Evolutionary conservation across 2,797 vertebrate genomes (phyloP), one percentile per base, ranked within the genome.

Genomic region (Tinamus major): DNA sequence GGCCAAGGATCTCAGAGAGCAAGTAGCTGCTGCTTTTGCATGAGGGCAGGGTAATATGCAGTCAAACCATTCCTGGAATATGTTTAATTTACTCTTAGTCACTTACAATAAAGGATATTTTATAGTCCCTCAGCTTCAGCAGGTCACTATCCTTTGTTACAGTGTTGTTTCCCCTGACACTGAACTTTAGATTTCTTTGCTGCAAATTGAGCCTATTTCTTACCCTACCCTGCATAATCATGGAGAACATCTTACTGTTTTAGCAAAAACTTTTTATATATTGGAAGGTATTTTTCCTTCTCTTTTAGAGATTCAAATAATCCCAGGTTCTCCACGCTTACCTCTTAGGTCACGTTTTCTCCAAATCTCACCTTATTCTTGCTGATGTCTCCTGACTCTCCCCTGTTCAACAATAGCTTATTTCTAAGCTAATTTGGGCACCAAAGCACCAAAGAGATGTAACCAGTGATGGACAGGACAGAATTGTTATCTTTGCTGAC

Each of bases 201-300:
- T 76, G 56, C 29, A 51, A 18, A 33, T 48, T 26, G 21, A 69
- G 24, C 24, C 33, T 63, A 0, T 81, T 93, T 83, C 63, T 75
- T 71, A 18, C 65, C 6, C 4, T 70, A 19, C 10, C 39, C 31
- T 1, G 5, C 10, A 21, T 3, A 37, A 26, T 49, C 23, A 7
- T 26, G 8, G 46, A 59, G 23, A 65, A 9, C 24, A 20, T 29
- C 21, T 71, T 58, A n/a, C 8, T 68, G 24, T 5, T 71, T 18
- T 75, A 56, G 7, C 3, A 7, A 1, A 18, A n/a, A n/a, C 15
- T 7, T 51, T 79, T 79, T 33, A 4, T 41, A 0, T 61, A 26
- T 82, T 59, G 41, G 41, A 79, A 85, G 27, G 41, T 8, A 16
- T 3, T 0, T 21, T 29, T 6, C 88, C 29, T 23, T 84, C 46